Conservation (phyloP, 2,113 vertebrate genomes). For the Nerophis ophidion region DNA sequence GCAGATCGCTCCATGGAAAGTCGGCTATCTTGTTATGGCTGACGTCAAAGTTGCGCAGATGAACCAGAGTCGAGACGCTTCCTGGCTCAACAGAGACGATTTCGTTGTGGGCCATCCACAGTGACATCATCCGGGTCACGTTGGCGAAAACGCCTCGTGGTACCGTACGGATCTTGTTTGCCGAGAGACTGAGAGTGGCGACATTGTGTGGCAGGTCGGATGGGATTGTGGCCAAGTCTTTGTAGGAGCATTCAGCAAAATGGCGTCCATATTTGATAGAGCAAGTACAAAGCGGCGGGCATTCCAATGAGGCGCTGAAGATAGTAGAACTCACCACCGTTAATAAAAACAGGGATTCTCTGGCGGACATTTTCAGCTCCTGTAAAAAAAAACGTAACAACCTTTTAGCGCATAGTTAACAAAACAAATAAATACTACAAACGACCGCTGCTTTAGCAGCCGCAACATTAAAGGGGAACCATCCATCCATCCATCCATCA, state of each 20-base stretch:
- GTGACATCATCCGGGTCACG: conserved; percentile 79
- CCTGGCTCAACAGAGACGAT: conserved; percentile 77
- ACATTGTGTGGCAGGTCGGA: conserved; percentile 80
- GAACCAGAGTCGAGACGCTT: conserved; percentile 71
- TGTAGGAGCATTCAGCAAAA: conserved; percentile 88
- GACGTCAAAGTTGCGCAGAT: conserved; percentile 90
- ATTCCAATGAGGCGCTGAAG: conserved; percentile 59
- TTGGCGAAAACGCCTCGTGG: conserved; percentile 74
- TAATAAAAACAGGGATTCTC: conserved; percentile 35
- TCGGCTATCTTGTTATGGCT: conserved; percentile 85
- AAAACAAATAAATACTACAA: neutral
- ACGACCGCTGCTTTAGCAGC: no score
- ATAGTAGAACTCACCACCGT: conserved; percentile 57
- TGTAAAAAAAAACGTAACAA: conserved; percentile 43
- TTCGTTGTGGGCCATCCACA: conserved; percentile 89
- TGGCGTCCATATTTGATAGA: conserved; percentile 79
- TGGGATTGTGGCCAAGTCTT: conserved; percentile 78
- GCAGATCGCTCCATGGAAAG: conserved; percentile 91
- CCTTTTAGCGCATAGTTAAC: conserved; percentile 9
- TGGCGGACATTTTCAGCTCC: conserved; percentile 68
- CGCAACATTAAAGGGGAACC: no score
- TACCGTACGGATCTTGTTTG: conserved; percentile 81
- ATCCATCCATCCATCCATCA: no score
- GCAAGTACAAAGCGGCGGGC: conserved; percentile 83
- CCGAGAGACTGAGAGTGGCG: conserved; percentile 82